Conservation (phyloP, 2,888 invertebrate species). For the Chloroclysta siterata region DNA sequence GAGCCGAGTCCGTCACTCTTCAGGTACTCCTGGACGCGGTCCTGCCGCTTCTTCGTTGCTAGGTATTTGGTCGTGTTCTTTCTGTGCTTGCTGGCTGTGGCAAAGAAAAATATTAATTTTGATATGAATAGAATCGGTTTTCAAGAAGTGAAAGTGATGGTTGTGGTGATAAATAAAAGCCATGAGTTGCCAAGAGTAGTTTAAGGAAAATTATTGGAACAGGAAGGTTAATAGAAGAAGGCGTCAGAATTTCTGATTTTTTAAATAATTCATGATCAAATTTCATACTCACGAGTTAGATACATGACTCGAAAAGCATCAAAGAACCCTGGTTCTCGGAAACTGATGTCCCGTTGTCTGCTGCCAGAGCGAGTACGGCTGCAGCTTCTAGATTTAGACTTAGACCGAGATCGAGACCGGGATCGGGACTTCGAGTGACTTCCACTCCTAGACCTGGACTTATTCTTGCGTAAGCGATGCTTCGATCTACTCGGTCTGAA, state of each 20-base stretch:
- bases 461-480: constrained; percentile 51
- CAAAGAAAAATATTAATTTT: not conserved
- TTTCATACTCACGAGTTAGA: constrained; percentile 61
- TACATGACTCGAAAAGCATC: constrained; percentile 77
- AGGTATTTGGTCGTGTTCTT: constrained; percentile 69
- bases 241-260: not conserved
- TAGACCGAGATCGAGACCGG: constrained; percentile 46
- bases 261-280: not conserved
- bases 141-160: too few relatives aligned
- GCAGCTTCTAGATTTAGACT: constrained; percentile 36
- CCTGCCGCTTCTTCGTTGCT: constrained; percentile 72
- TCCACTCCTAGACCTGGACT: constrained; percentile 48
- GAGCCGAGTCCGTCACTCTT: constrained; percentile 76
- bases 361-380: constrained; percentile 49
- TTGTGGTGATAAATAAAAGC: too few relatives aligned
- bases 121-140: too few relatives aligned
- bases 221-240: too few relatives aligned
- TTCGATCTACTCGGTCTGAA: constrained; percentile 61
- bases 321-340: constrained; percentile 66
- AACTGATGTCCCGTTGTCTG: constrained; percentile 53
- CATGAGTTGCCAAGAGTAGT: too few relatives aligned
- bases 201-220: too few relatives aligned
- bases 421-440: constrained; percentile 52
- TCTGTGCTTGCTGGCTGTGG: constrained; percentile 69
- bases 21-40: constrained; percentile 70